phyloP scores from a whole-genome alignment of 2,888 invertebrate genomes.

The Aethes cnicana region DNA sequence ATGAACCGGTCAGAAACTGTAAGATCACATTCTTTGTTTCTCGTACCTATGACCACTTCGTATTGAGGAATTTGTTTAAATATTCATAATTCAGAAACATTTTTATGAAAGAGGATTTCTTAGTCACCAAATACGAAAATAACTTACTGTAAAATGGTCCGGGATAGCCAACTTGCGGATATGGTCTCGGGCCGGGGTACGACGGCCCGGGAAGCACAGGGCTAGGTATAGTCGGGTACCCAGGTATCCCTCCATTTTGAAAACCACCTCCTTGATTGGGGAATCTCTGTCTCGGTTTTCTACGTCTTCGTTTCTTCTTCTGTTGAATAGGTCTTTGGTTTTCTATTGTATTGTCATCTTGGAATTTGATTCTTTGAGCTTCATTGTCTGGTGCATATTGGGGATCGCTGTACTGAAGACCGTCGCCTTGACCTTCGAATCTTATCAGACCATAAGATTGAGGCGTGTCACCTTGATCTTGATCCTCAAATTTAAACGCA shows the following conservation, averaged over 20 bases:
- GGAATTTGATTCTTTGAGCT: slow-evolving; percentile 28
- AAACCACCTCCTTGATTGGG: neutral
- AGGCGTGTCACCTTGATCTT: slow-evolving; percentile 28
- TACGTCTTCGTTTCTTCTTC: slow-evolving; percentile 49
- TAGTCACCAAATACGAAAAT: neutral
- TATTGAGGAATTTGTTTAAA: too few relatives aligned
- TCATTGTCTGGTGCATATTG: neutral
- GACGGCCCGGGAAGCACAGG: slow-evolving; percentile 14
- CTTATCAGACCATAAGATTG: slow-evolving; percentile 18
- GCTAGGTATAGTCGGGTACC: neutral
- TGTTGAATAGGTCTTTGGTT: slow-evolving; percentile 30
- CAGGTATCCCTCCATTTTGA: neutral
- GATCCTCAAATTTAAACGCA: slow-evolving; percentile 42
- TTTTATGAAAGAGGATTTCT: too few relatives aligned
- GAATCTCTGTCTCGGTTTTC: slow-evolving; percentile 32
- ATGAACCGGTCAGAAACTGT: too few relatives aligned
- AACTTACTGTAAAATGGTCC: slow-evolving; percentile 21
- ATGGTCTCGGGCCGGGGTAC: slow-evolving; percentile 22
- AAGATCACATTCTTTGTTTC: too few relatives aligned
- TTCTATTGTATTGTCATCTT: slow-evolving; percentile 41
- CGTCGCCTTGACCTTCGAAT: slow-evolving; percentile 15
- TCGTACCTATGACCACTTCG: too few relatives aligned
- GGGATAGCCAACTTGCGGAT: slow-evolving; percentile 34
- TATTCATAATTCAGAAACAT: too few relatives aligned
- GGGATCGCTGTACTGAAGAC: neutral